Evolutionary conservation across 2,797 vertebrate species (phyloP).

Genomic region (Esox masquinongy): DNA sequence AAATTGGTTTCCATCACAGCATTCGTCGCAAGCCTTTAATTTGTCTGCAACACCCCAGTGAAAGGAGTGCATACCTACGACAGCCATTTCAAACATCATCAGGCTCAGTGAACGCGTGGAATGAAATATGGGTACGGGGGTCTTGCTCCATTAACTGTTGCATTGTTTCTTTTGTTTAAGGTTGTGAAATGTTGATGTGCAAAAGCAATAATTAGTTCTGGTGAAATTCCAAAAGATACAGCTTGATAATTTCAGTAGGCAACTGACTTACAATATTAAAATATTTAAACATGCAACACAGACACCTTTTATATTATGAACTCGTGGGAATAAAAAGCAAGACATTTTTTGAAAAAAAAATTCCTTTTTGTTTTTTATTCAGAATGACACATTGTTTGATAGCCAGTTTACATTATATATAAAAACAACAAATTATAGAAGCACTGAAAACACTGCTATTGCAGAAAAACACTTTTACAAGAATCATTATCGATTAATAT

Average conservation of each 20-base stretch:
- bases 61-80: constrained; percentile 49
- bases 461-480: neutral
- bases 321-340: neutral
- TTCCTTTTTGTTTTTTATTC: neutral
- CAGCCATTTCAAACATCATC: constrained; percentile 58
- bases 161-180: constrained; percentile 23
- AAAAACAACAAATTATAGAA: too few species aligned
- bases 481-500: constrained; percentile 21
- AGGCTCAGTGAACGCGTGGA: constrained; percentile 55
- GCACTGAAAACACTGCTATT: too few species aligned
- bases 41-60: constrained; percentile 57
- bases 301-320: neutral
- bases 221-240: constrained; percentile 45
- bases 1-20: constrained; percentile 70
- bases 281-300: constrained; percentile 19
- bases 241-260: constrained; percentile 39
- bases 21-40: constrained; percentile 60
- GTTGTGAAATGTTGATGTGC: constrained; percentile 49
- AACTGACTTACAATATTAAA: constrained; percentile 25
- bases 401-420: neutral
- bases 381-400: neutral
- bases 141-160: constrained; percentile 34
- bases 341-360: too few species aligned
- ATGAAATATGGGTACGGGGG: constrained; percentile 52
- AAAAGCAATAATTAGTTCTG: constrained; percentile 59